These are phyloP conservation scores for Coecobrya sp. DNA, from an alignment of 2,888 invertebrate genomes.

Conservation along the genomic window DNA sequence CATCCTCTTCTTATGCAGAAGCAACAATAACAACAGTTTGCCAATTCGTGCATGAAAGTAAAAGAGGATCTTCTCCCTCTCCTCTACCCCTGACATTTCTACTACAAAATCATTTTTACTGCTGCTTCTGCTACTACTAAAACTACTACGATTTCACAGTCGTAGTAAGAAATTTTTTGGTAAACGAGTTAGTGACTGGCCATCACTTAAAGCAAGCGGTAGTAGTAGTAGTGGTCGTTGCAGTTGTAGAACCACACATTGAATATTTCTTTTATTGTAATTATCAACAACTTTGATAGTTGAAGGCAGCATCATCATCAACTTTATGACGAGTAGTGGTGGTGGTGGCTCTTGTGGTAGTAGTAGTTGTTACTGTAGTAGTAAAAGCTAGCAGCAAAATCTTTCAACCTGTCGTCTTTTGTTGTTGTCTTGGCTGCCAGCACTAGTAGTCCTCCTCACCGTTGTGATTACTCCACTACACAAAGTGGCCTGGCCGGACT, in stretches of 20 bases:
- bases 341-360: background rate
- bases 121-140: slow-evolving; percentile 39
- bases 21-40: slow-evolving; percentile 33
- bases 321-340: background rate
- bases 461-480: slow-evolving; percentile 7
- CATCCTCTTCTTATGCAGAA: slow-evolving; percentile 8
- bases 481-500: slow-evolving; percentile 53
- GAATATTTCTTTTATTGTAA: slow-evolving; percentile 24
- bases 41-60: slow-evolving; percentile 56
- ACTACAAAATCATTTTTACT: slow-evolving; percentile 56
- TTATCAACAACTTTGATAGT: slow-evolving; percentile 53
- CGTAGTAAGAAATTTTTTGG: slow-evolving; percentile 62
- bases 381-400: slow-evolving; percentile 41
- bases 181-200: slow-evolving; percentile 80
- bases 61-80: slow-evolving; percentile 39
- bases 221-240: slow-evolving; percentile 27
- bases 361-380: slow-evolving; percentile 8
- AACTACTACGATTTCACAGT: slow-evolving; percentile 53
- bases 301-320: slow-evolving; percentile 35
- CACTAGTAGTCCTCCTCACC: slow-evolving; percentile 6
- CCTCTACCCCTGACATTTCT: slow-evolving; percentile 29
- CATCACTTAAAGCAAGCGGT: slow-evolving; percentile 68
- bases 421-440: slow-evolving; percentile 27
- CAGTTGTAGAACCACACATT: slow-evolving; percentile 52
- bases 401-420: slow-evolving; percentile 54